Percentiles rank a stretch among this genome's conserved stretches.
Evolutionary conservation across 2,888 invertebrate species (phyloP).

Genomic region (Rotaria socialis): DNA sequence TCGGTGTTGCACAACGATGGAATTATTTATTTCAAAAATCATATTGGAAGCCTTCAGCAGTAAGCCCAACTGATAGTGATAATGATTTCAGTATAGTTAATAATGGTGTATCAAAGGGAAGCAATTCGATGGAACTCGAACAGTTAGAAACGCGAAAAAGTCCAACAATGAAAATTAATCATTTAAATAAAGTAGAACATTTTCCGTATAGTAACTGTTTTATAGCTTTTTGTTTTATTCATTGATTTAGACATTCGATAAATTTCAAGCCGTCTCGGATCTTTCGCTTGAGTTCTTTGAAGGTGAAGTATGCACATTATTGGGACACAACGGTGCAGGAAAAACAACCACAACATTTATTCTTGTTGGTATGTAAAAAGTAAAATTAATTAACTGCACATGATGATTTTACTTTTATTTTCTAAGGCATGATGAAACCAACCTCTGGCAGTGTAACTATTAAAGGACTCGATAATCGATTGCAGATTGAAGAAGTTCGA

Average conservation of each 20-base stretch:
- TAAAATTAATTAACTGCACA: not conserved
- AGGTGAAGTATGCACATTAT: constrained; percentile 1
- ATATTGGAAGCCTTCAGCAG: not conserved
- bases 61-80: not conserved
- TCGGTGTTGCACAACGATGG: constrained; percentile 56
- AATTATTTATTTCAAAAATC: constrained; percentile 52
- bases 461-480: constrained; percentile 37
- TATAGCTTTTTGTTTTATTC: not conserved
- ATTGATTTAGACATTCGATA: not conserved
- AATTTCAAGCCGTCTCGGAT: constrained; percentile 33
- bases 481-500: constrained; percentile 38
- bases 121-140: not conserved
- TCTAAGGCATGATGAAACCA: constrained; percentile 36
- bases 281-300: not conserved
- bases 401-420: not conserved
- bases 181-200: not conserved
- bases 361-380: not conserved
- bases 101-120: not conserved
- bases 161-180: not conserved
- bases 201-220: too few species aligned
- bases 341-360: constrained; percentile 5
- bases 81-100: not conserved
- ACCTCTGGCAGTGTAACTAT: constrained; percentile 34
- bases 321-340: constrained; percentile 45
- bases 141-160: not conserved